Base-by-base conservation (phyloP, 2,888 invertebrate genomes). In the Lasioglossum zephyrum region DNA sequence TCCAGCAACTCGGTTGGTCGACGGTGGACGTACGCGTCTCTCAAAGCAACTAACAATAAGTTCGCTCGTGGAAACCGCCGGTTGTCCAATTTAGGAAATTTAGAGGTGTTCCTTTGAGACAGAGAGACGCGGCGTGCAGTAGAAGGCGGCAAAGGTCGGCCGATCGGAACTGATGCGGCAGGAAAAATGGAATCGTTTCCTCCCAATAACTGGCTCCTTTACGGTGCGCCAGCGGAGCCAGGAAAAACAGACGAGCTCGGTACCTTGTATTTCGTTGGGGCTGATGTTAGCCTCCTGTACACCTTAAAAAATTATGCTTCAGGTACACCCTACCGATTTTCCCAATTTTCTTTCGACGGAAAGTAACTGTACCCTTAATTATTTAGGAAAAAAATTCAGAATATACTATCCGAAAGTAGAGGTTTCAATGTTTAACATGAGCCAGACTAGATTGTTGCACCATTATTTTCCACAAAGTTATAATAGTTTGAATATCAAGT, bases 171-270 rank as follows among this genome's bases (percentile, higher is more conserved):
- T 70, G 88, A 86, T 86, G 84, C 81, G 75, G 75, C 53, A 80
- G 84, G 88, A 88, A 88, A 87, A 89, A 89, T 88, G 88, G 88
- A 89, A 89, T 88, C 88, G 87, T 87, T 87, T 88, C 80, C 82
- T 72, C 84, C 81, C 76, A 86, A 86, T 87, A 87, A 89, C 84
- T 86, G 84, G 82, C 82, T 87, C 88, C 84, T 88, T 88, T 87
- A 80, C 39, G 84, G 80, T 26, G 53, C 31, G 9, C 39, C 49
- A 44, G 53, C 66, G 80, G 79, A 76, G 76, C 73, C 31, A 63
- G 63, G 53, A 73, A 73, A 76, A 69, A 77, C 79, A 66, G 77
- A 74, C 78, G 49, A 75, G 39, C 36, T 41, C 47, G 85, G 39
- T 80, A 44, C 72, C 31, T 66, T 69, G 66, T 73, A 74, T 77